Conservation (phyloP, 53 echinoderm and acorn worm genomes). For the Hippasteria phrygiana region DNA sequence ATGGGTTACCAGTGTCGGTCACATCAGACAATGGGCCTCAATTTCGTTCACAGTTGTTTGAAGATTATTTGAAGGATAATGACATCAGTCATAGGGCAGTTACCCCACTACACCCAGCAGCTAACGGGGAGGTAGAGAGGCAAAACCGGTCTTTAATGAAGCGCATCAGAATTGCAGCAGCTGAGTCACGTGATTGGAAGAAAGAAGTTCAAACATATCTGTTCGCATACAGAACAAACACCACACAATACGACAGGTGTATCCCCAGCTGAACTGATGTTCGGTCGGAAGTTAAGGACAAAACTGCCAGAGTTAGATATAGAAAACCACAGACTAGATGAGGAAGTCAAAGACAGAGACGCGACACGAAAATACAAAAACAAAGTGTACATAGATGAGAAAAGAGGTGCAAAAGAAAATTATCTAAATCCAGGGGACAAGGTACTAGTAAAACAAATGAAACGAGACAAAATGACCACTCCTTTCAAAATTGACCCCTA, state of each 20-base stretch:
- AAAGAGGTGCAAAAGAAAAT: conserved; percentile 50
- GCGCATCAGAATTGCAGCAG: conserved; percentile 47
- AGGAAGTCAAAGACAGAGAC: conserved; percentile 56
- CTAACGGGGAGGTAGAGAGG: conserved; percentile 71
- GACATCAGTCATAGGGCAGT: conserved; percentile 45
- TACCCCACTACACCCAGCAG: conserved; percentile 65
- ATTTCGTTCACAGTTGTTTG: conserved; percentile 53
- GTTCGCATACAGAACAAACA: conserved; percentile 62
- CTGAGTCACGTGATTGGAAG: conserved; percentile 63
- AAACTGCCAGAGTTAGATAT: conserved; percentile 53
- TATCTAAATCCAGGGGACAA: conserved; percentile 41
- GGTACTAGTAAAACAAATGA: conserved; percentile 56
- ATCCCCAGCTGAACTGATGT: conserved; percentile 67
- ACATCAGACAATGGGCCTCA: conserved; percentile 64
- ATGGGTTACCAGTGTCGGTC: conserved; percentile 20
- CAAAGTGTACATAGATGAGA: conserved; percentile 63
- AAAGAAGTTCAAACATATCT: conserved; percentile 32
- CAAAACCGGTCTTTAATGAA: conserved; percentile 68
- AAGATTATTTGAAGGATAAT: conserved; percentile 44
- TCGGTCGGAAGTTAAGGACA: conserved; percentile 63
- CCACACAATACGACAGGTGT: conserved; percentile 64
- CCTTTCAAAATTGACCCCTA: conserved; percentile 53
- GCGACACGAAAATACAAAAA: conserved; percentile 52
- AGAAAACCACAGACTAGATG: background rate
- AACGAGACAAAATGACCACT: conserved; percentile 62